Base-by-base conservation (phyloP, 2,113 vertebrate genomes). In the Eptesicus fuscus region DNA sequence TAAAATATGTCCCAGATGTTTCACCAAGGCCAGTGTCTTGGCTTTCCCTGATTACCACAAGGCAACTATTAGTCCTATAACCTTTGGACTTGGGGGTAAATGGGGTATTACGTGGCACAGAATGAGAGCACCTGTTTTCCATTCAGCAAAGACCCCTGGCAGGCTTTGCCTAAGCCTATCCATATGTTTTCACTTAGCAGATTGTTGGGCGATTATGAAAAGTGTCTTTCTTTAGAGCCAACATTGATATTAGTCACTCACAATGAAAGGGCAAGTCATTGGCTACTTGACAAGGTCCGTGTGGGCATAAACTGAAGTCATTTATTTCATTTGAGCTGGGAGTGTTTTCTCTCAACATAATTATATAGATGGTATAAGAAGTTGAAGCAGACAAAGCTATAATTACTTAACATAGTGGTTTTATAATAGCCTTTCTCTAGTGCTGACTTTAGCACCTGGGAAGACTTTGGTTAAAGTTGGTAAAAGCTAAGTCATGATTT, bases 31-130 rank as follows among this genome's bases (percentile, higher is more conserved):
- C 97, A 97, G 98, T 98, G 98, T 98, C 98, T 98, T 97, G 97
- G 97, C 95, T 98, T 98, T 98, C 98, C 98, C 97, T 98, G 98
- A 97, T 98, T 98, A 98, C 98, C 99, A 99, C 98, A 96, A 99
- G 99, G 99, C 99, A 99, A 98, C 99, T 99, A 99, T 99, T 99
- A 99, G 99, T 99, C 98, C 98, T 99, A 96, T 99, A 99, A 99
- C 99, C 99, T 99, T 99, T 99, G 99, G 99, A 98, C 99, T 98
- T 98, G 97, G 98, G 98, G 98, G 99, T 99, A 99, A 99, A 99
- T 99, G 98, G 98, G 98, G 98, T 99, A 99, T 99, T 99, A 99
- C 98, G 98, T 98, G 98, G 98, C 98, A 98, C 98, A 98, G 98
- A 99, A 98, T 97, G 96, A 97, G 91, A 99, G 98, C 99, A 99